phyloP scores from a whole-genome alignment of 2,797 vertebrate genomes.

The Etheostoma perlongum region DNA sequence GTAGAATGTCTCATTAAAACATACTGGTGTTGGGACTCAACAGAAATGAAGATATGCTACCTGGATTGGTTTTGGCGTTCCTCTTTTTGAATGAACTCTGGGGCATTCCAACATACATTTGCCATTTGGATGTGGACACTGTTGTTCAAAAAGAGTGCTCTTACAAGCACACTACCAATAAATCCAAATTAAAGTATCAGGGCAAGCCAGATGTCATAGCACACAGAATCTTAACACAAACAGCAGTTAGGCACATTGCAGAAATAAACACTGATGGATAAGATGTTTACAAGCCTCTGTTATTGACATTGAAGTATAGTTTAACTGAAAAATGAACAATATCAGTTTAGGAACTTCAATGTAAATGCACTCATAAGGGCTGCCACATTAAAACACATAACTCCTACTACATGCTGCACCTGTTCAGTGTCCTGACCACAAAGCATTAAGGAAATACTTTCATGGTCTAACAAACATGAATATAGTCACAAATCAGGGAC shows the following conservation, averaged over 20 bases:
- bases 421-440: conserved; percentile 1
- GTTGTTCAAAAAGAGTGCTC: conserved; percentile 19
- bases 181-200: conserved; percentile 54
- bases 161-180: conserved; percentile 13
- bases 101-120: conserved; percentile 31
- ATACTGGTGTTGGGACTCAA: conserved; percentile 46
- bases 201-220: conserved; percentile 43
- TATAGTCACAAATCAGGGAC: conserved; percentile 22
- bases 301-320: conserved; percentile 9
- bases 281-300: conserved; percentile 37
- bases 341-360: conserved; percentile 13
- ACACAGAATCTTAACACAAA: conserved; percentile 41
- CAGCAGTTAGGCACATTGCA: conserved; percentile 56
- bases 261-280: conserved; percentile 34
- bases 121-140: conserved; percentile 6
- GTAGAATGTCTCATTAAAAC: conserved; percentile 44
- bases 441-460: background rate
- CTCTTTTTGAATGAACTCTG: conserved; percentile 32
- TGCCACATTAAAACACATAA: conserved; percentile 4
- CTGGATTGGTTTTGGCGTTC: conserved; percentile 48
- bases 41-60: conserved; percentile 61
- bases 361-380: conserved; percentile 19
- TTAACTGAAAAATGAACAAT: conserved; percentile 6
- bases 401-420: conserved; percentile 15
- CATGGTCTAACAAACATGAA: conserved; percentile 23